These are phyloP conservation scores for Muntiacus reevesi DNA, from an alignment of 2,113 vertebrate genomes.

Conservation along the genomic window DNA sequence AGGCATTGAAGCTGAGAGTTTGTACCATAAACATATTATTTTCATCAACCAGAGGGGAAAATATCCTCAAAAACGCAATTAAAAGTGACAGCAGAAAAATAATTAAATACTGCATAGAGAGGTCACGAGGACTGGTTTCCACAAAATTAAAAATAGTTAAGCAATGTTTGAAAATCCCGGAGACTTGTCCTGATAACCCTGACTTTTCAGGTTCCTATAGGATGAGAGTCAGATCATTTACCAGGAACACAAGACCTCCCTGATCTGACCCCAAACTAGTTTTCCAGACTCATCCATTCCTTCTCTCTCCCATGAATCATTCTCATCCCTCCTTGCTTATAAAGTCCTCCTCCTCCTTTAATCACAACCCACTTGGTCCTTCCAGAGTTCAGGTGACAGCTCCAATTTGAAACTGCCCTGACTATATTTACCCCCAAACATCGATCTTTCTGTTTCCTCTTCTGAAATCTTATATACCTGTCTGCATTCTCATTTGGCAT, in stretches of 20 bases:
- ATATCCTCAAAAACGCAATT: slow-evolving; percentile 46
- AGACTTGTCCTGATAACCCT: neutral
- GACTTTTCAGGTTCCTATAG: neutral
- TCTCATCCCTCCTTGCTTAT: slow-evolving; percentile 6
- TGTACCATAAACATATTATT: slow-evolving; percentile 51
- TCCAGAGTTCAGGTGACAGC: neutral
- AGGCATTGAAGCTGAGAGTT: slow-evolving; percentile 23
- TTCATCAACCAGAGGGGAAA: slow-evolving; percentile 41
- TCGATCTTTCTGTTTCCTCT: neutral
- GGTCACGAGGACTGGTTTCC: neutral
- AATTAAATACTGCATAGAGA: slow-evolving; percentile 39
- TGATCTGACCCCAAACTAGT: neutral
- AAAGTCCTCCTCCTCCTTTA: neutral
- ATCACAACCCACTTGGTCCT: neutral
- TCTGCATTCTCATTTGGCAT: neutral
- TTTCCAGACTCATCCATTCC: neutral
- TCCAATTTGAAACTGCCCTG: neutral
- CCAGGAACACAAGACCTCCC: neutral
- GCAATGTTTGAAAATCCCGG: slow-evolving; percentile 53
- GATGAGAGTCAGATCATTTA: neutral
- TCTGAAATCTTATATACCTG: slow-evolving; percentile 6
- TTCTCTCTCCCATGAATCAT: slow-evolving; percentile 9
- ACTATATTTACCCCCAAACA: neutral
- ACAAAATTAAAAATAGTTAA: slow-evolving; percentile 63
- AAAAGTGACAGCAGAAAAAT: slow-evolving; percentile 52